These are phyloP conservation scores for Pteruthius melanotis DNA, from an alignment of 2,113 vertebrate species.

Conservation along the genomic window DNA sequence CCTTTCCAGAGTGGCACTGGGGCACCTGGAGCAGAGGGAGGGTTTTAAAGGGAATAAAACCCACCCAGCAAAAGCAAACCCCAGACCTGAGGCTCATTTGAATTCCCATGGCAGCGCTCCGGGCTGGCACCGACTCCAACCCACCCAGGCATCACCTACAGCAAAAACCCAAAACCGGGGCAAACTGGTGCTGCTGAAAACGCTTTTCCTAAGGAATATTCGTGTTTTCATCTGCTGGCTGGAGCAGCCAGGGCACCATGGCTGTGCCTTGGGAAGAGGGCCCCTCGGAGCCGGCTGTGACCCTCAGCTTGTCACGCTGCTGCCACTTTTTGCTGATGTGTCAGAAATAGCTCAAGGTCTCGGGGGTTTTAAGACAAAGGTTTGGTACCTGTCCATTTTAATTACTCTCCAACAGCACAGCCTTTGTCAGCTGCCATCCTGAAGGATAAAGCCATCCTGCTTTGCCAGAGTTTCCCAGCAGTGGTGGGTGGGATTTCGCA, in stretches of 20 bases:
- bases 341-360: neutral
- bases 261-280: neutral
- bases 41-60: neutral
- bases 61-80: neutral
- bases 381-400: neutral
- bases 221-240: neutral
- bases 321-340: neutral
- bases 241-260: neutral
- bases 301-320: neutral
- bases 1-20: neutral
- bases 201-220: neutral
- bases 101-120: neutral
- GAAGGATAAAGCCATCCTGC: neutral
- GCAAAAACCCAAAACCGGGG: neutral
- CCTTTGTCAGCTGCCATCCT: neutral
- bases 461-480: neutral
- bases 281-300: accelerated
- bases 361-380: neutral
- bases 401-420: neutral
- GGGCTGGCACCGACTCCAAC: neutral
- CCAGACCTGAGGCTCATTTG: neutral
- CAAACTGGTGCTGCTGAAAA: neutral
- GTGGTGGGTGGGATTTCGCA: neutral
- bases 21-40: neutral
- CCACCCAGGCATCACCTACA: neutral